phyloP scores from a whole-genome alignment of 2,888 invertebrate species.

The Lithophane semibrunnea region DNA sequence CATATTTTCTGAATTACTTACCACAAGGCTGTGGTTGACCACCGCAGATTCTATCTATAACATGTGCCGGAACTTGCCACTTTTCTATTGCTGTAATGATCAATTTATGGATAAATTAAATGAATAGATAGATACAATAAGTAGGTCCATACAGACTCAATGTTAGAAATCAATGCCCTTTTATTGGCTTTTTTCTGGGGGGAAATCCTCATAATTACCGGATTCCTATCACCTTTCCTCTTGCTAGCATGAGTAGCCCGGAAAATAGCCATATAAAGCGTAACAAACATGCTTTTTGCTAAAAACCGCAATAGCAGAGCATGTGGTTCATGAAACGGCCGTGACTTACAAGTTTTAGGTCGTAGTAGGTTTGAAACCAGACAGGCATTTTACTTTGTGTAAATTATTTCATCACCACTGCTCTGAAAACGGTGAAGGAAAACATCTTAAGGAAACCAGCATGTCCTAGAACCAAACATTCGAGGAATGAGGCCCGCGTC shows the following conservation, averaged over 20 bases:
- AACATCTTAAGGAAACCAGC: not conserved
- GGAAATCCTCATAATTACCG: not conserved
- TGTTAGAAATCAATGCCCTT: not conserved
- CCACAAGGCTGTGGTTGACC: no score
- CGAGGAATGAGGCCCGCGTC: not conserved
- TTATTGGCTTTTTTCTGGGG: not conserved
- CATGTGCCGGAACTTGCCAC: slow-evolving; percentile 10
- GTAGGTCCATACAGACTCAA: not conserved
- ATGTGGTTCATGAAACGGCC: not conserved
- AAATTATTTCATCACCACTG: not conserved
- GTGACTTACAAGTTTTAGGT: not conserved
- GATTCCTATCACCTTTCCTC: not conserved
- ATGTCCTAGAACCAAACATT: not conserved
- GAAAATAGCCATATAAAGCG: not conserved
- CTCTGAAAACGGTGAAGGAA: not conserved
- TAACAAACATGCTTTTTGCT: not conserved
- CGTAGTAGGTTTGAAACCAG: not conserved
- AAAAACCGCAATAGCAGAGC: not conserved
- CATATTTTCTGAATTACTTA: no score
- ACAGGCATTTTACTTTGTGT: not conserved
- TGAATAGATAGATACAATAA: not conserved
- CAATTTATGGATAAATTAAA: not conserved
- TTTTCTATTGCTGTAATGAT: slow-evolving; percentile 38
- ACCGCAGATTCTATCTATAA: slow-evolving; percentile 26
- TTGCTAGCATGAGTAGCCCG: not conserved